Base-by-base conservation (phyloP, 2,797 vertebrate species). In the Cyclura pinguis region DNA sequence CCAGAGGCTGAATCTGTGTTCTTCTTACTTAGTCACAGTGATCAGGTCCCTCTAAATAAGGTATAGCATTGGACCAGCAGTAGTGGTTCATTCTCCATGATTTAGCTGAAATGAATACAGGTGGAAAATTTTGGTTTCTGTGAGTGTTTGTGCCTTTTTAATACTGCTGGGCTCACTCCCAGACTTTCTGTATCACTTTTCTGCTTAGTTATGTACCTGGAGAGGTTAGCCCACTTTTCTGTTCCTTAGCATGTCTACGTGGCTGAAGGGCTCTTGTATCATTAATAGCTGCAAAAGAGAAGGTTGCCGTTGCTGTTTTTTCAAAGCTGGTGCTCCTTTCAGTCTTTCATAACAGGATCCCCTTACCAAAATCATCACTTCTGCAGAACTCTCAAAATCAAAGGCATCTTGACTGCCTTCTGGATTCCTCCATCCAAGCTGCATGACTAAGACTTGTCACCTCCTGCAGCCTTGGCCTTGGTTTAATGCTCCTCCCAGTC, bases 181-280 rank as follows among this genome's bases (percentile, higher is more conserved):
- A 3, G 24, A 50, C n/a, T 27, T 5, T 29, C 32, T 50, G 29
- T 14, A 9, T 16, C 0, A 0, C 20, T 64, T 24, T 8, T 2
- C 85, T 91, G 91, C 74, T 50, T 80, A 27, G 10, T 16, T 67
- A 5, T 76, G 35, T 82, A 62, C 4, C 80, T 16, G 9, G 13
- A 72, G 59, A 69, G 13, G 76, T 85, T 95, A 89, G 92, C 35
- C 27, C 55, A 80, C 57, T 77, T 80, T 35, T 80, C 32, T 24
- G 84, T 88, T 52, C 52, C 42, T 85, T 69, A 13, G 1, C 38
- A 82, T 22, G 38, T 35, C 35, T 38, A 27, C 2, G 24, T 24
- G 47, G 42, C 2, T 32, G 42, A 74, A 86, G n/a, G 12, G 6
- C 10, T 18, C 12, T 3, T 38, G 52, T 8, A 52, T 72, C 6